These are phyloP conservation scores for Oncorhynchus keta DNA, from an alignment of 2,113 vertebrate species.

Conservation along the genomic window DNA sequence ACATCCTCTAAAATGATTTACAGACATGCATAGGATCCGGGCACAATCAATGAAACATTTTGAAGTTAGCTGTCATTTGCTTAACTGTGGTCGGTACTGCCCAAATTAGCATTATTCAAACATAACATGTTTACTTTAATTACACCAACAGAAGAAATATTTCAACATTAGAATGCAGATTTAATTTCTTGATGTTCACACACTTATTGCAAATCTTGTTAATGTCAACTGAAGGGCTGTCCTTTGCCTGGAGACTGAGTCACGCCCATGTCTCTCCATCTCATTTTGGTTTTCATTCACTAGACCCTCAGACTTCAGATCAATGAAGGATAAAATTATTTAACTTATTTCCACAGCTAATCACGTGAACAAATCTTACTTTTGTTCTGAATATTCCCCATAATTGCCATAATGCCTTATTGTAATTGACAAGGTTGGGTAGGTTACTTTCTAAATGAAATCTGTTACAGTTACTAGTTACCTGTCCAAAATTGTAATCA, in stretches of 20 bases:
- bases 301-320: too few relatives aligned
- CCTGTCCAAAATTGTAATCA: too few relatives aligned
- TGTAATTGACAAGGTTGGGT: too few relatives aligned
- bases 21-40: conserved; percentile 16
- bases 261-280: background rate
- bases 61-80: conserved; percentile 31
- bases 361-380: too few relatives aligned
- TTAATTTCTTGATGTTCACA: background rate
- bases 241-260: background rate
- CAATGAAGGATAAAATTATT: too few relatives aligned
- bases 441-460: too few relatives aligned
- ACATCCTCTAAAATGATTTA: conserved; percentile 29
- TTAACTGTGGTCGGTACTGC: background rate
- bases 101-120: background rate
- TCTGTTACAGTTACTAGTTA: too few relatives aligned
- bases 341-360: too few relatives aligned
- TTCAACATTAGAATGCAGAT: background rate
- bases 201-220: background rate
- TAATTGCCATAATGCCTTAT: too few relatives aligned
- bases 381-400: too few relatives aligned
- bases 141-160: background rate
- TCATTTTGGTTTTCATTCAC: background rate
- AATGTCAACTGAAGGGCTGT: background rate
- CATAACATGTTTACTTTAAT: background rate
- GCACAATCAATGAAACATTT: conserved; percentile 31